A percentile compares a stretch with the other conserved stretches of the same genome.
phyloP scores from a whole-genome alignment of 2,888 invertebrate genomes.

The Eupithecia pulchellata region DNA sequence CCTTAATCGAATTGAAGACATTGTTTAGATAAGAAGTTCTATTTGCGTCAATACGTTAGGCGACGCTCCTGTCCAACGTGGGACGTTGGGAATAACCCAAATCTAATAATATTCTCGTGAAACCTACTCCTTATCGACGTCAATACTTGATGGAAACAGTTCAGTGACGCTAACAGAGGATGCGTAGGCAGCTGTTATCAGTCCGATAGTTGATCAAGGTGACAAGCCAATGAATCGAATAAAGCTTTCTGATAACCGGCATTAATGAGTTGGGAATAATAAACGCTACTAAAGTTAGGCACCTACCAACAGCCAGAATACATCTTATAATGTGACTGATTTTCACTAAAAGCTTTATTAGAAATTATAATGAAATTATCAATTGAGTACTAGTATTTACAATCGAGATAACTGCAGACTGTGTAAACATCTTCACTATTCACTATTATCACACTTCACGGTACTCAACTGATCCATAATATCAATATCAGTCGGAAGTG shows the following conservation, averaged over 20 bases:
- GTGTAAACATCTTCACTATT: too few species aligned
- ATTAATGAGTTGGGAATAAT: constrained; percentile 5
- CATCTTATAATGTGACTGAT: too few species aligned
- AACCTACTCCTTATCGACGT: constrained; percentile 6
- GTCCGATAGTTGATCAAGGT: constrained; percentile 17
- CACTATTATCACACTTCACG: too few species aligned
- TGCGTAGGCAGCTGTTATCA: constrained; percentile 28
- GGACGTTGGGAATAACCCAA: neutral
- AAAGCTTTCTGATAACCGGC: neutral
- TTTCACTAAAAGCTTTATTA: too few species aligned
- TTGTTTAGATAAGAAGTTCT: neutral
- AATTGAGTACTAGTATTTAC: too few species aligned
- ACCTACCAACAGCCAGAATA: too few species aligned
- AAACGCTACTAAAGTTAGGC: too few species aligned
- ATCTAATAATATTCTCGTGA: neutral
- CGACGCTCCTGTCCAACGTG: neutral
- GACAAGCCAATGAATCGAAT: constrained; percentile 15
- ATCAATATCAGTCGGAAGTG: too few species aligned
- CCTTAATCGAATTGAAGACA: neutral
- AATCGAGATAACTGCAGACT: too few species aligned
- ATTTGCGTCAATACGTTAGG: neutral
- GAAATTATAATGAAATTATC: too few species aligned
- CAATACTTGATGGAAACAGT: constrained; percentile 8
- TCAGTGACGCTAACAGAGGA: constrained; percentile 18
- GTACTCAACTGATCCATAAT: too few species aligned